Evolutionary conservation across 2,888 invertebrate genomes (phyloP), one percentile per base, ranked within the genome.

Genomic region (Xestia ashworthii): DNA sequence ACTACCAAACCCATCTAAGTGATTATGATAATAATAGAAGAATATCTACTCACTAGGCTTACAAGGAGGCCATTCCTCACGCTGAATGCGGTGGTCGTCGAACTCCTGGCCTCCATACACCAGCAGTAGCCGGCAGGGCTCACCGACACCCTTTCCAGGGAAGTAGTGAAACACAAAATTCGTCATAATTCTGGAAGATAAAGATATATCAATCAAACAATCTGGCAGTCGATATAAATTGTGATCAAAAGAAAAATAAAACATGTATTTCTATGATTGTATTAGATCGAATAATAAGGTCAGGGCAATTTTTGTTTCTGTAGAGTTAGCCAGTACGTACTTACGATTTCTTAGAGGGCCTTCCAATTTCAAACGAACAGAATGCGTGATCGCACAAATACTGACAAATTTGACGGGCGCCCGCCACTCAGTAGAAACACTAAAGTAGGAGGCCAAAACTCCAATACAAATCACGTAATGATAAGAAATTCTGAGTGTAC

Each of bases 51-150:
- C 32, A 74, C 73, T 74, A 22, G 92, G 86, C 79, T 94, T 95
- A 64, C 88, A 88, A 3, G 93, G 89, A 0, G 95, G 94, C 97
- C 97, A 97, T 11, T 97, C 93, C 0, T 96, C 96, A 0, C 70
- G 19, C 1, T 93, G 68, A 14, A 98, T 85, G 41, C 98, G 96
- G 68, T 91, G 90, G 91, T 98, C 98, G 89, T 97, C 97, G 83
- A 97, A 98, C 68, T 97, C 96, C 66, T 97, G 93, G 41, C 96
- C 97, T 6, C 97, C 97, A 85, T 98, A 98, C 5, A 97, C 95
- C 77, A 98, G 91, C 48, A 98, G 93, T 86, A 97, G 95, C 38
- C 98, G 95, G 66, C 97, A 95, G 6, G 97, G 96, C 90, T 98
- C 98, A 0, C 95, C 98, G 25, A 98, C 91, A 5, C 97, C 98